These are phyloP conservation scores for Sitobion miscanthi DNA, from an alignment of 1,140 invertebrate species.

Conservation along the genomic window DNA sequence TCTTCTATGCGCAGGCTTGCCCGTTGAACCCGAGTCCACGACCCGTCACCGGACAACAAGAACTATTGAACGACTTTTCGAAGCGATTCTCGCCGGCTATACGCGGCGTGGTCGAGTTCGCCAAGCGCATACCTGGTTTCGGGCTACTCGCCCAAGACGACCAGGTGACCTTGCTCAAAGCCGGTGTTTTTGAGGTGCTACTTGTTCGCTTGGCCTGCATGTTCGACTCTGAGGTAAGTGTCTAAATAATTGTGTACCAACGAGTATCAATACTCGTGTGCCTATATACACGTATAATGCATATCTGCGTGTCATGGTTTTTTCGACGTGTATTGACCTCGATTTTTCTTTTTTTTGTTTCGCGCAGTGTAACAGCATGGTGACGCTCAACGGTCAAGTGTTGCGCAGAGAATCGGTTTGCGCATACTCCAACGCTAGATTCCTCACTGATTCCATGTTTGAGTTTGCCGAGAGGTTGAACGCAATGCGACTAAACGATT, in stretches of 20 bases:
- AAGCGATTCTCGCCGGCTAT: conserved; percentile 94
- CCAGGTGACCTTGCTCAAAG: conserved; percentile 95
- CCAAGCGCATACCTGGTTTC: conserved; percentile 96
- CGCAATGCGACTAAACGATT: conserved; percentile 85
- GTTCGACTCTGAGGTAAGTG: conserved; percentile 78
- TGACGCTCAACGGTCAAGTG: conserved; percentile 90
- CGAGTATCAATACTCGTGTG: neutral
- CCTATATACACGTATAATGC: neutral
- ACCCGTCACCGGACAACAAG: conserved; percentile 77
- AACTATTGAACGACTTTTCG: conserved; percentile 85
- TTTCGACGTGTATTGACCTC: conserved; percentile 28
- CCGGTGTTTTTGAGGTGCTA: conserved; percentile 92
- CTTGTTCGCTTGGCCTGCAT: conserved; percentile 92
- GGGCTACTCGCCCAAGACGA: conserved; percentile 92
- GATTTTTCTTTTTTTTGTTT: conserved; percentile 53
- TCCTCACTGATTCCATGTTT: conserved; percentile 95
- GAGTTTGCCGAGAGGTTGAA: conserved; percentile 96
- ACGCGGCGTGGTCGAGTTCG: conserved; percentile 96
- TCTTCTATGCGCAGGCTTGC: conserved; percentile 81
- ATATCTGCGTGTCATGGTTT: neutral
- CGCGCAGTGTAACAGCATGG: conserved; percentile 81
- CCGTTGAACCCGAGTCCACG: conserved; percentile 92
- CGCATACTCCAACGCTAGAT: conserved; percentile 87
- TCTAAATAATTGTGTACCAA: neutral
- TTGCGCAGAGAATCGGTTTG: conserved; percentile 88